Evolutionary conservation across 2,797 vertebrate genomes (phyloP).

Genomic region (Sebastes variabilis): DNA sequence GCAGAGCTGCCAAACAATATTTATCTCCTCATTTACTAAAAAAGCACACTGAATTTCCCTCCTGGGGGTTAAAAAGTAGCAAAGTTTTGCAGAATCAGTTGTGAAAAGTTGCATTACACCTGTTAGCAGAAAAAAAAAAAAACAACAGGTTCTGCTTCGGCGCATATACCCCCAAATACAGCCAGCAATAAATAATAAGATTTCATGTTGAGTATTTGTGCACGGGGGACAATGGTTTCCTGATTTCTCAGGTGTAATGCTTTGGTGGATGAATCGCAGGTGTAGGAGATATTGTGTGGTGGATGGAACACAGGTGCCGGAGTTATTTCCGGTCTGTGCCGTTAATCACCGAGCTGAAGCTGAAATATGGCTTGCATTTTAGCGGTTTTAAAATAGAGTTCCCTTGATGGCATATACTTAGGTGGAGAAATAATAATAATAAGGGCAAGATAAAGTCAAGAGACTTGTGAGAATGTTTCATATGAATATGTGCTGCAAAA

Average conservation of each 20-base stretch:
- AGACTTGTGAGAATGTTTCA: conserved; percentile 53
- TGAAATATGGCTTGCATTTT: conserved; percentile 77
- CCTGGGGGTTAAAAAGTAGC: conserved; percentile 19
- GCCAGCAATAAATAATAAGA: conserved; percentile 79
- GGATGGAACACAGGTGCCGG: conserved; percentile 76
- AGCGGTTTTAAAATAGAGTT: conserved; percentile 78
- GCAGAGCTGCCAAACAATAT: conserved; percentile 39
- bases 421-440: conserved; percentile 71
- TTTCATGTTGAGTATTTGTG: conserved; percentile 74
- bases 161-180: conserved; percentile 56
- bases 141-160: conserved; percentile 67
- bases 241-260: conserved; percentile 80
- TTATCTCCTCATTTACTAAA: conserved; percentile 53
- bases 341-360: conserved; percentile 76
- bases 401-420: conserved; percentile 68
- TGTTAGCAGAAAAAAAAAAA: conserved; percentile 54
- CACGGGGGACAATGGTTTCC: conserved; percentile 70
- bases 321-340: conserved; percentile 75
- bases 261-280: conserved; percentile 83
- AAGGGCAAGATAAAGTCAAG: conserved; percentile 72
- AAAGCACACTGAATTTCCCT: conserved; percentile 39
- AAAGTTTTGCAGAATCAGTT: conserved; percentile 59
- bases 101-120: conserved; percentile 67
- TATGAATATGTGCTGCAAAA: conserved; percentile 47
- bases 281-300: conserved; percentile 69